Conservation (phyloP, 2,113 vertebrate genomes). For the Protomyctophum bolini region DNA sequence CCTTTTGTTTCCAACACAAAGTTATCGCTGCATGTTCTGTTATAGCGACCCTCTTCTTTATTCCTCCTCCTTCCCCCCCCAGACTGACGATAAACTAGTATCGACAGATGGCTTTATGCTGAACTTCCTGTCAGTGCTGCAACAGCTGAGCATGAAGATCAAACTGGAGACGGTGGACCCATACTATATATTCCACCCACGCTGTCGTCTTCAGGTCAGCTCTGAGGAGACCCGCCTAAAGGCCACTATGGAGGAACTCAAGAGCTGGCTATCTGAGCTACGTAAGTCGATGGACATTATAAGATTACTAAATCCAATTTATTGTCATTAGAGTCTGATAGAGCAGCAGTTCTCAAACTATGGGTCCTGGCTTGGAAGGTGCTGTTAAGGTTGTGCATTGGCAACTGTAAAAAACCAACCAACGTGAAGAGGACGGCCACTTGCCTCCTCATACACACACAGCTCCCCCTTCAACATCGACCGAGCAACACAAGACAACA, state of each 20-base stretch:
- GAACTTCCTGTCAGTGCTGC: conserved; percentile 97
- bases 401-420: too few relatives aligned
- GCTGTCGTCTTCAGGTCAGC: conserved; percentile 89
- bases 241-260: conserved; percentile 93
- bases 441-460: too few relatives aligned
- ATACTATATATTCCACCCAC: conserved; percentile 94
- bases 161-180: conserved; percentile 98
- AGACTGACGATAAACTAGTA: conserved; percentile 97
- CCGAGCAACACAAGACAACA: too few relatives aligned
- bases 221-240: conserved; percentile 93
- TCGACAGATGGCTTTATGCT: conserved; percentile 98
- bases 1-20: neutral
- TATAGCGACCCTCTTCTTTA: neutral
- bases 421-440: too few relatives aligned
- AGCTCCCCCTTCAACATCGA: too few relatives aligned
- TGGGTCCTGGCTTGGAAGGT: too few relatives aligned
- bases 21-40: neutral
- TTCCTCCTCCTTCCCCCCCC: conserved; percentile 24
- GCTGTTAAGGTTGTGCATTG: too few relatives aligned
- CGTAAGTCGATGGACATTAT: conserved; percentile 79
- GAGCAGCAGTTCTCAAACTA: too few relatives aligned
- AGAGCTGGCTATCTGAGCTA: conserved; percentile 87
- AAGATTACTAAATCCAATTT: neutral
- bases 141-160: conserved; percentile 97
- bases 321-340: too few relatives aligned